A percentile compares a stretch with the other conserved stretches of the same genome.
Evolutionary conservation across 92 coral and sea anemone species (phyloP).

Genomic region (Porites rus): DNA sequence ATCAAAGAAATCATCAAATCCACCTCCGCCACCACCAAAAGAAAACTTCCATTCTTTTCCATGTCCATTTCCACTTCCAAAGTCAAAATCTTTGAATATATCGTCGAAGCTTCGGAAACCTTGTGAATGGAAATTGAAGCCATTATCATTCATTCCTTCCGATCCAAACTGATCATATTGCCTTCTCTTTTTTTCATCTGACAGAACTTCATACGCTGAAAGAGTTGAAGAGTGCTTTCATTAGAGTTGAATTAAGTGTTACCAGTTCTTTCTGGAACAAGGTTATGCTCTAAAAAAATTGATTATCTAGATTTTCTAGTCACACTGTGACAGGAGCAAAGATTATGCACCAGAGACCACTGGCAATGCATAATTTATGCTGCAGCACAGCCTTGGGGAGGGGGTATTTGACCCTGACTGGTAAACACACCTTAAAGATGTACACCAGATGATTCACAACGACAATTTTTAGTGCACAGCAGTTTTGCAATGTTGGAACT

Average conservation of each 20-base stretch:
- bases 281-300: no score
- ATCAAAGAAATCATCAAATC: conserved; percentile 96
- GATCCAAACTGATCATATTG: conserved; percentile 99
- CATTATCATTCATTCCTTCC: conserved; percentile 89
- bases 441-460: no score
- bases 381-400: no score
- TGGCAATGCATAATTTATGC: no score
- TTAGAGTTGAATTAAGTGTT: neutral
- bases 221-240: neutral
- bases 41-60: conserved; percentile 89
- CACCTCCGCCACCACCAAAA: conserved; percentile 79
- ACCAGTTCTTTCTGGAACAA: no score
- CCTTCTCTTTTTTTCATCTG: conserved; percentile 92
- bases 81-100: conserved; percentile 88
- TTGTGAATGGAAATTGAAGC: conserved; percentile 53
- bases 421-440: no score
- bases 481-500: no score
- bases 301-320: no score
- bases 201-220: conserved; percentile 94
- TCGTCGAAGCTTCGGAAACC: conserved; percentile 72
- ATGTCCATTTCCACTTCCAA: conserved; percentile 74
- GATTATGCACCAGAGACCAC: no score
- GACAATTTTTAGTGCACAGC: no score
- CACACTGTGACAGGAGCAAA: no score
- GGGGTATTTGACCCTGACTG: no score